Percentiles rank a stretch among this genome's conserved stretches.
These are phyloP conservation scores for Sebastes hopkinsi DNA, from an alignment of 2,797 vertebrate genomes.

Conservation along the genomic window DNA sequence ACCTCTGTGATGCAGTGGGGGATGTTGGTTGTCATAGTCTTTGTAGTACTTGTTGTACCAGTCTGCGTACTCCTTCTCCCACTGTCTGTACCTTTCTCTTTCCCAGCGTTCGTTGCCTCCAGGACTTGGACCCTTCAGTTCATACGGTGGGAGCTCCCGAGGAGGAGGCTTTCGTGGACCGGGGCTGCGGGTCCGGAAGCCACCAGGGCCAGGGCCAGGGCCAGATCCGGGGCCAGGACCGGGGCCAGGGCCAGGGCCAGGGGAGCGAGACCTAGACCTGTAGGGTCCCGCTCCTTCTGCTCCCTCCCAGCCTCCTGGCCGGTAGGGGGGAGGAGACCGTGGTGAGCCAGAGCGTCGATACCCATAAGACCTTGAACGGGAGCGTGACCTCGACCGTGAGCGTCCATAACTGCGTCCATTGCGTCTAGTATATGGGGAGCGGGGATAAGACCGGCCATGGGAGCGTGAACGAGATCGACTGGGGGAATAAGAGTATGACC, in stretches of 20 bases:
- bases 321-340: slow-evolving; percentile 60
- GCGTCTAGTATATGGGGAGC: slow-evolving; percentile 89
- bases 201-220: slow-evolving; percentile 68
- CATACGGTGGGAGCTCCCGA: slow-evolving; percentile 82
- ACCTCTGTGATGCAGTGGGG: slow-evolving; percentile 65
- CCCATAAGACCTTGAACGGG: slow-evolving; percentile 86
- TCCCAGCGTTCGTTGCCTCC: slow-evolving; percentile 91
- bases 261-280: slow-evolving; percentile 90
- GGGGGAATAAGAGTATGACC: slow-evolving; percentile 90
- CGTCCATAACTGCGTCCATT: slow-evolving; percentile 92
- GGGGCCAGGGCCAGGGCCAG: slow-evolving; percentile 62
- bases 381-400: slow-evolving; percentile 88
- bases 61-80: slow-evolving; percentile 94
- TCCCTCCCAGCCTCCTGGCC: slow-evolving; percentile 67
- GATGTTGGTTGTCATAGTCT: slow-evolving; percentile 79
- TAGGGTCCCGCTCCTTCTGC: slow-evolving; percentile 72
- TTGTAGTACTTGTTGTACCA: slow-evolving; percentile 98
- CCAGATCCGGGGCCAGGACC: slow-evolving; percentile 72
- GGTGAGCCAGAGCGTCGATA: slow-evolving; percentile 74
- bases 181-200: slow-evolving; percentile 88
- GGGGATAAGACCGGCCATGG: slow-evolving; percentile 88
- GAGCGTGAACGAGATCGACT: slow-evolving; percentile 94
- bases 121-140: slow-evolving; percentile 76
- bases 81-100: slow-evolving; percentile 92
- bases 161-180: slow-evolving; percentile 69